Percentiles rank a stretch among this genome's conserved stretches.
Evolutionary conservation across 1,140 invertebrate genomes (phyloP).

Genomic region (Penaeus chinensis): DNA sequence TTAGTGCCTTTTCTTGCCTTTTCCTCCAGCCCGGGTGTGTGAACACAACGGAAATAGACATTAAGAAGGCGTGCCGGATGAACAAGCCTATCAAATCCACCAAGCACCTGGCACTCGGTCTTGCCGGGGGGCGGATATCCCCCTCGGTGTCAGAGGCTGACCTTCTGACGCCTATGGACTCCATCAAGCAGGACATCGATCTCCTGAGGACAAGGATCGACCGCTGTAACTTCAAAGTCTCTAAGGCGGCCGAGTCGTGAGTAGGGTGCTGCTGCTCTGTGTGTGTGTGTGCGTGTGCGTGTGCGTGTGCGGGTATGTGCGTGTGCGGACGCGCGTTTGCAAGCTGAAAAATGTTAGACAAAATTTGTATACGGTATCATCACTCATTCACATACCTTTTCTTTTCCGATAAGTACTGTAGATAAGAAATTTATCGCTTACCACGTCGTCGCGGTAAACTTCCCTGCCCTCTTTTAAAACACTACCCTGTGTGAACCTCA

Average conservation of each 20-base stretch:
- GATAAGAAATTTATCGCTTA: no score
- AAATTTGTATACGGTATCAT: no score
- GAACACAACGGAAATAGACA: slow-evolving; percentile 98
- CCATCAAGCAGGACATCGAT: slow-evolving; percentile 75
- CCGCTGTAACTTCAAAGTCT: slow-evolving; percentile 92
- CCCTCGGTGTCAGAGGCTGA: slow-evolving; percentile 75
- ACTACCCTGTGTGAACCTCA: no score
- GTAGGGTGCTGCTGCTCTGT: slow-evolving; percentile 67
- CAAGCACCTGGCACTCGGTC: slow-evolving; percentile 71
- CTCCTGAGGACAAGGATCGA: slow-evolving; percentile 83
- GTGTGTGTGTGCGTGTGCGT: no score
- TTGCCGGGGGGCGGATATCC: slow-evolving; percentile 74
- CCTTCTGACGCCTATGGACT: slow-evolving; percentile 70
- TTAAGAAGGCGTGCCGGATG: slow-evolving; percentile 93
- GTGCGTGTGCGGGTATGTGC: no score
- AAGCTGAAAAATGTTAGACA: no score
- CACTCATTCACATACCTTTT: no score
- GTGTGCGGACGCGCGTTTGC: background rate
- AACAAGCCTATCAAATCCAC: slow-evolving; percentile 72
- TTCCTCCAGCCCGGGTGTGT: slow-evolving; percentile 90
- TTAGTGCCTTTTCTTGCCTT: background rate
- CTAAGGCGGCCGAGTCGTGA: slow-evolving; percentile 97
- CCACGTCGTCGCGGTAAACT: no score
- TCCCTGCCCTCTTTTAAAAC: no score
- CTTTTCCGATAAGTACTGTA: no score